Evolutionary conservation across 2,113 vertebrate species (phyloP), one percentile per base, ranked within the genome.

Genomic region (Penelope pileata): DNA sequence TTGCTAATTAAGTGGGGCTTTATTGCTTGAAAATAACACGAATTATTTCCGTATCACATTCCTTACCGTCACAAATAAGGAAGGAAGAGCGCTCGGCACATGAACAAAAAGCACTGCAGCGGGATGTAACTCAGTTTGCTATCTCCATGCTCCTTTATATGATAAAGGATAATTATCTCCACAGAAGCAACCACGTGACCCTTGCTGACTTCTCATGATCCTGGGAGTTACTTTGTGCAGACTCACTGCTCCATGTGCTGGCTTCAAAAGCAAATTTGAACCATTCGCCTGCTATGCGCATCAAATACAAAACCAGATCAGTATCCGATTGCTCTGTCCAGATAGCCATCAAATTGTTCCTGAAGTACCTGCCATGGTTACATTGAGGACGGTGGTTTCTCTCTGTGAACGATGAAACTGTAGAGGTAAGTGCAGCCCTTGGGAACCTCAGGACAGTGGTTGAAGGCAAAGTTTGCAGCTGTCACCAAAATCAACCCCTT

Each of bases 1-100:
- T 68, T 83, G 32, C 4, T 86, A 94, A 95, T 76, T 89, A 94
- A 66, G 21, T 58, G 67, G 45, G 29, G 59, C 17, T 80, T 91
- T 47, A 90, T 22, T 82, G 43, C 45, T 84, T 8, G 1, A 74
- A 94, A 95, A 92, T 56, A 88, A 60, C 1, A 0, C 34, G 9
- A 26, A 47, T 72, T 72, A 62, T 85, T 94, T 80, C 87, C 23
- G 3, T 73, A 45, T 40, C 36, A 60, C 43, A 62, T 88, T 84
- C 5, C 7, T 81, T 77, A 15, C 16, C 76, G 67, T 54, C 77
- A 76, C 86, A 94, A 88, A 69, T 30, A 69, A 72, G 29, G 62
- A 70, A 1, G 1, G 40, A 77, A 93, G 5, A 27, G 51, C 64
- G 54, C 19, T 72, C 15, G 0, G 34, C 58, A 79, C 62, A 32